These are phyloP conservation scores for Myotis davidii DNA, from an alignment of 2,113 vertebrate species.

Conservation along the genomic window DNA sequence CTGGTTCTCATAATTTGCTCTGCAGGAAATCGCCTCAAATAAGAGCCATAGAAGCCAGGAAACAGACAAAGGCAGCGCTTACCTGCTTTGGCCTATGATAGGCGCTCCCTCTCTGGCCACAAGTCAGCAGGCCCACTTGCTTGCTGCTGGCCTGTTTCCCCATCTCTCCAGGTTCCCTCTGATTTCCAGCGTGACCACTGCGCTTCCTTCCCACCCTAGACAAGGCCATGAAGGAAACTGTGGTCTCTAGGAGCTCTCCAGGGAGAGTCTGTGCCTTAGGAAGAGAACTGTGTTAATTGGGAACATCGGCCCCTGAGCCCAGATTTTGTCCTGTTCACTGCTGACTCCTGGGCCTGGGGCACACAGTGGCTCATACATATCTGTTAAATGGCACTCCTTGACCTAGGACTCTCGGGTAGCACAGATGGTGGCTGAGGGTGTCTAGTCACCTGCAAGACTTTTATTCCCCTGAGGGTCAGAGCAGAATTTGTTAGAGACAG, in stretches of 20 bases:
- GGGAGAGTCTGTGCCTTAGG: not conserved
- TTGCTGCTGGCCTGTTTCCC: not conserved
- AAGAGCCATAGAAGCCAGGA: not conserved
- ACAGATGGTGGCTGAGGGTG: not conserved
- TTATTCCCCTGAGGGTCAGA: not conserved
- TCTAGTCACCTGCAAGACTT: not conserved
- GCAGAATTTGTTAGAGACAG: not conserved
- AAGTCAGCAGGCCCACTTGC: not conserved
- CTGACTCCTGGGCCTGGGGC: not conserved
- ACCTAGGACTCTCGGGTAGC: not conserved
- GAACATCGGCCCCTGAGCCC: not conserved
- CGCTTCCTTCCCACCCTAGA: not conserved
- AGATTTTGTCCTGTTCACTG: not conserved
- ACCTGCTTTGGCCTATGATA: fast-evolving
- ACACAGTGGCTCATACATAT: no score
- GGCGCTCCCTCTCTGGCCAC: not conserved
- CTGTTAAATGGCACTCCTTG: not conserved
- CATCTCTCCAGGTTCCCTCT: not conserved
- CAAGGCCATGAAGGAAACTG: not conserved
- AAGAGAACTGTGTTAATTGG: not conserved
- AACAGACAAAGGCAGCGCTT: not conserved
- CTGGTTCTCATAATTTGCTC: not conserved
- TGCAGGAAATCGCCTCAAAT: not conserved
- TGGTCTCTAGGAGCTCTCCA: not conserved
- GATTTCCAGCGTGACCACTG: not conserved